Conservation (phyloP, 35 echinoderm and acorn worm genomes). For the Anneissia japonica region DNA sequence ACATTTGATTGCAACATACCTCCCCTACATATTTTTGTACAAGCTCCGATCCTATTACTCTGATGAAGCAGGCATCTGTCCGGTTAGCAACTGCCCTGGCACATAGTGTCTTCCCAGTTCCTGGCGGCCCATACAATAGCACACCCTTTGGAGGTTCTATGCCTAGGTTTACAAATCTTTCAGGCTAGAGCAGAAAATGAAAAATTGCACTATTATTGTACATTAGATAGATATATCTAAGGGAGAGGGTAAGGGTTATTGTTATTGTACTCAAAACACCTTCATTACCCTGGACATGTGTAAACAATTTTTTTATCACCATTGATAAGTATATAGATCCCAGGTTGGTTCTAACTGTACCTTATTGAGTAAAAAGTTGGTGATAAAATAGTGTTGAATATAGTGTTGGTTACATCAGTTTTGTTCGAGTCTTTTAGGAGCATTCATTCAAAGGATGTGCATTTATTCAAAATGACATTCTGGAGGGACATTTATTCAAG, state of each 20-base stretch:
- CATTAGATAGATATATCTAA: neutral
- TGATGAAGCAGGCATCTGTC: slow-evolving; percentile 98
- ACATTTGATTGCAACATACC: too few species aligned
- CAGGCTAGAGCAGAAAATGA: slow-evolving; percentile 67
- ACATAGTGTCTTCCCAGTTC: slow-evolving; percentile 94
- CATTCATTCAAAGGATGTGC: too few species aligned
- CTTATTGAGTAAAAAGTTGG: too few species aligned
- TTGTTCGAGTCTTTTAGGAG: too few species aligned
- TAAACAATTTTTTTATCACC: neutral
- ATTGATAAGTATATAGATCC: neutral
- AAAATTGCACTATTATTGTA: neutral
- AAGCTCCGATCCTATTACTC: slow-evolving; percentile 91
- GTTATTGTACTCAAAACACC: neutral
- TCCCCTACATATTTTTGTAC: slow-evolving; percentile 98
- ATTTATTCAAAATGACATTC: too few species aligned
- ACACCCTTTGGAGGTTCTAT: slow-evolving; percentile 96
- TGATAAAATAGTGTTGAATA: too few species aligned
- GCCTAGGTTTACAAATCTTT: slow-evolving; percentile 94
- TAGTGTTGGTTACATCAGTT: too few species aligned
- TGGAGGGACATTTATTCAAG: too few species aligned
- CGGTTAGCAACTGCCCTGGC: slow-evolving; percentile 91
- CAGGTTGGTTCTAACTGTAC: too few species aligned
- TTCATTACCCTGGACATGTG: neutral
- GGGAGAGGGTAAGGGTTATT: neutral
- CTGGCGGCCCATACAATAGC: slow-evolving; percentile 81